Conservation (phyloP, 2,113 vertebrate genomes). For the Genyomyrus donnyi region DNA sequence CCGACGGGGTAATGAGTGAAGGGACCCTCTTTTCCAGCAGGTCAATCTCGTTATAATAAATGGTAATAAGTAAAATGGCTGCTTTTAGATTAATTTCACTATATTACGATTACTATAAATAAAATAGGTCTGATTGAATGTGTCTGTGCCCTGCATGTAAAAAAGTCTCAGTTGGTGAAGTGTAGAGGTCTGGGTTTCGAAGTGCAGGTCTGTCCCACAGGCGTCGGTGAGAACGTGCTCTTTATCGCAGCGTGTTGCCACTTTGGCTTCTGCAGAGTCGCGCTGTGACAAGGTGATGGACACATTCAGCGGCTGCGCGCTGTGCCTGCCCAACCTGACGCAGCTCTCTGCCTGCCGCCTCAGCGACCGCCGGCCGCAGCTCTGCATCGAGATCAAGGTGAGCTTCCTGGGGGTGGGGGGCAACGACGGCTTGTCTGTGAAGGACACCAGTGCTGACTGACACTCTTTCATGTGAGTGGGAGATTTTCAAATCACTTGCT, state of each 20-base stretch:
- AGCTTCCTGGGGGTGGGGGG: neutral
- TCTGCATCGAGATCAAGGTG: constrained; percentile 97
- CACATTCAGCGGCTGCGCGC: constrained; percentile 84
- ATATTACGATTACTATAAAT: neutral
- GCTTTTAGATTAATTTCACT: neutral
- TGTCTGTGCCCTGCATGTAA: neutral
- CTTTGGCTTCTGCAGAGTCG: constrained; percentile 60
- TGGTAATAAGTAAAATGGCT: neutral
- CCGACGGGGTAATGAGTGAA: neutral
- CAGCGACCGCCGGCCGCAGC: constrained; percentile 72
- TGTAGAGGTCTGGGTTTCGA: neutral
- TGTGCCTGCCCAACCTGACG: constrained; percentile 92
- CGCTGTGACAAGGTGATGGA: constrained; percentile 95
- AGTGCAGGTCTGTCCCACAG: neutral
- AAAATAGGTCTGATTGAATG: neutral
- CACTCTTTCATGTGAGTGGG: neutral
- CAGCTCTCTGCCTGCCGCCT: constrained; percentile 66
- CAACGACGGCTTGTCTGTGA: neutral
- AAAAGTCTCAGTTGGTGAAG: neutral
- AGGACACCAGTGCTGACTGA: neutral
- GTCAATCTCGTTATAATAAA: neutral
- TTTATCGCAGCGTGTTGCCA: neutral
- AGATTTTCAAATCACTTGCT: neutral
- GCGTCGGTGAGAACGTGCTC: neutral
- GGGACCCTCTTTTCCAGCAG: neutral